Conservation (phyloP, 2,888 invertebrate genomes). For the Perithous albicinctus region DNA sequence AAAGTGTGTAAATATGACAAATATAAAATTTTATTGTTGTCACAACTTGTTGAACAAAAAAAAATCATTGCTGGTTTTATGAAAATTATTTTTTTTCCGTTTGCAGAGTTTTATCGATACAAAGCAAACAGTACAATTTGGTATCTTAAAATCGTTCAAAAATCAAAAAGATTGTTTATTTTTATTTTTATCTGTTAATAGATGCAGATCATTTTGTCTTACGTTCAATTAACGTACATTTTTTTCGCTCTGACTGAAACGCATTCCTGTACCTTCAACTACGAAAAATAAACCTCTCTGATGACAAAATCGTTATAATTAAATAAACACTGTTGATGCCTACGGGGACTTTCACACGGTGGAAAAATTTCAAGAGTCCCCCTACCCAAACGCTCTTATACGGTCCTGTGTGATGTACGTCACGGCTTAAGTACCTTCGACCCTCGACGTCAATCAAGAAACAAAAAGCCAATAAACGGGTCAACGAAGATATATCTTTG, state of each 20-base stretch:
- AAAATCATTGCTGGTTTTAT: no score
- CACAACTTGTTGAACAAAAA: no score
- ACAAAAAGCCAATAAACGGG: constrained; percentile 31
- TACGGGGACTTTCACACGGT: background rate
- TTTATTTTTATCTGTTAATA: background rate
- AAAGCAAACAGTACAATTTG: no score
- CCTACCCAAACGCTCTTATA: background rate
- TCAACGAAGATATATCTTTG: constrained; percentile 19
- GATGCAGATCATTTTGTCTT: background rate
- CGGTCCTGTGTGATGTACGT: constrained; percentile 7
- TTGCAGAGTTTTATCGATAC: no score
- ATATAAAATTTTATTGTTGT: no score
- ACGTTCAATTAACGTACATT: no score
- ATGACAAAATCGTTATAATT: background rate
- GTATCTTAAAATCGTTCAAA: no score
- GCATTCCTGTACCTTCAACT: background rate
- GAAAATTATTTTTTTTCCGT: no score
- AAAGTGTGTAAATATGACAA: no score
- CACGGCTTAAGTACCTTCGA: constrained; percentile 25
- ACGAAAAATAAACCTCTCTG: background rate
- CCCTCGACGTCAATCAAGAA: constrained; percentile 40
- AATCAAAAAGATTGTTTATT: no score
- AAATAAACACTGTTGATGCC: background rate
- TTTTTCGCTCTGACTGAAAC: background rate
- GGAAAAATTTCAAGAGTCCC: constrained; percentile 22